Percentiles rank a stretch among this genome's conserved stretches.
phyloP scores from a whole-genome alignment of 2,888 invertebrate species.

The Argyra leucocephala region DNA sequence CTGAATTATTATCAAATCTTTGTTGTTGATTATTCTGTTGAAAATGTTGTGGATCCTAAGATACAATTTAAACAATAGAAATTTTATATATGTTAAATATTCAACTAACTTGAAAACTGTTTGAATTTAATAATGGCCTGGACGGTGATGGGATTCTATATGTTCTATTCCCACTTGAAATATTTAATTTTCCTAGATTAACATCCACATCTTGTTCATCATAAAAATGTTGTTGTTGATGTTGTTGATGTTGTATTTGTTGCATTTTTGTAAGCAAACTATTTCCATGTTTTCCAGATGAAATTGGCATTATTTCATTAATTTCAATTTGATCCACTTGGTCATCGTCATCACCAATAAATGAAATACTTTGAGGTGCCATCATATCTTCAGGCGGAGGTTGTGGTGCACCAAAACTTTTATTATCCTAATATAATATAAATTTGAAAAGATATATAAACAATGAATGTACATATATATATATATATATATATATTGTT shows the following conservation, averaged over 20 bases:
- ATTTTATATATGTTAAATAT: neutral
- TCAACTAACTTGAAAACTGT: slow-evolving; percentile 55
- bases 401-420: slow-evolving; percentile 25
- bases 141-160: slow-evolving; percentile 86
- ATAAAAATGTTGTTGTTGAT: slow-evolving; percentile 22
- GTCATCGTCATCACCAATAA: slow-evolving; percentile 65
- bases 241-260: slow-evolving; percentile 25
- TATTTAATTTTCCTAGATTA: slow-evolving; percentile 68
- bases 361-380: slow-evolving; percentile 89
- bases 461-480: too few relatives aligned
- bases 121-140: slow-evolving; percentile 58
- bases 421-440: slow-evolving; percentile 34
- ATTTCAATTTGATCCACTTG: slow-evolving; percentile 41
- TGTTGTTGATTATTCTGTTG: slow-evolving; percentile 30
- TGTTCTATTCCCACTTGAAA: slow-evolving; percentile 77
- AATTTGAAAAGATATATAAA: too few relatives aligned
- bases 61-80: slow-evolving; percentile 17
- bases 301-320: slow-evolving; percentile 35
- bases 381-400: slow-evolving; percentile 75
- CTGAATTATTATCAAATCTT: neutral
- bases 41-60: slow-evolving; percentile 40
- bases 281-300: slow-evolving; percentile 31
- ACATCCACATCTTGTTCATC: slow-evolving; percentile 48
- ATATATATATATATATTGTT: too few relatives aligned
- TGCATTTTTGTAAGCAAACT: slow-evolving; percentile 26